Evolutionary conservation across 1,140 invertebrate genomes (phyloP).

Genomic region (Thaumatotibia leucotreta): DNA sequence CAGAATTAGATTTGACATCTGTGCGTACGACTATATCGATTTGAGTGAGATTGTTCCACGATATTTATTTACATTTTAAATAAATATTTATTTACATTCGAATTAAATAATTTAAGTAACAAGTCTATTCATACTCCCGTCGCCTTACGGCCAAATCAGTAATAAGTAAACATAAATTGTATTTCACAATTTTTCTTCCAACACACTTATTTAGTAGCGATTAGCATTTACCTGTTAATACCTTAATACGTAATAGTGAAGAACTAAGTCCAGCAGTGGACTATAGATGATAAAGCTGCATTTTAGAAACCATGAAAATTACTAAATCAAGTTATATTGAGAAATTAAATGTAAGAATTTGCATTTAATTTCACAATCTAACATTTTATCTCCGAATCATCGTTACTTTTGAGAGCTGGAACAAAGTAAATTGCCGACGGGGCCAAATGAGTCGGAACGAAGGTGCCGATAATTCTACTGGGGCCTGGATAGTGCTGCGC

Average conservation of each 20-base stretch:
- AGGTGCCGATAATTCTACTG: conserved; percentile 11
- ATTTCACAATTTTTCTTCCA: too few relatives aligned
- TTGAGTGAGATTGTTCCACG: too few relatives aligned
- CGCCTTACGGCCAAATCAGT: too few relatives aligned
- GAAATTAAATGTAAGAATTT: background rate
- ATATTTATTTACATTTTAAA: too few relatives aligned
- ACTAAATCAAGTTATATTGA: background rate
- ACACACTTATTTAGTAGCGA: too few relatives aligned
- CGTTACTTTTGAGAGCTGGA: conserved; percentile 33
- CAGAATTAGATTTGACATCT: too few relatives aligned
- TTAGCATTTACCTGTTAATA: too few relatives aligned
- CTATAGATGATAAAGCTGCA: background rate
- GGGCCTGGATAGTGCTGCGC: background rate
- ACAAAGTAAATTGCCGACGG: conserved; percentile 33
- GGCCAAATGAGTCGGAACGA: conserved; percentile 18
- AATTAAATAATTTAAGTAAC: too few relatives aligned
- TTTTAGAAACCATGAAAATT: background rate
- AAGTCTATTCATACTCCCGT: too few relatives aligned
- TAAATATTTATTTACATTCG: too few relatives aligned
- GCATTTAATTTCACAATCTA: conserved; percentile 22
- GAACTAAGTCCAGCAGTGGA: background rate
- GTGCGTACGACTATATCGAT: too few relatives aligned
- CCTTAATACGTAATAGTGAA: background rate
- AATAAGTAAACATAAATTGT: too few relatives aligned
- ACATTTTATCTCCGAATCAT: conserved; percentile 26